These are phyloP conservation scores for Bombylius discolor DNA, from an alignment of 2,888 invertebrate species.

Conservation along the genomic window DNA sequence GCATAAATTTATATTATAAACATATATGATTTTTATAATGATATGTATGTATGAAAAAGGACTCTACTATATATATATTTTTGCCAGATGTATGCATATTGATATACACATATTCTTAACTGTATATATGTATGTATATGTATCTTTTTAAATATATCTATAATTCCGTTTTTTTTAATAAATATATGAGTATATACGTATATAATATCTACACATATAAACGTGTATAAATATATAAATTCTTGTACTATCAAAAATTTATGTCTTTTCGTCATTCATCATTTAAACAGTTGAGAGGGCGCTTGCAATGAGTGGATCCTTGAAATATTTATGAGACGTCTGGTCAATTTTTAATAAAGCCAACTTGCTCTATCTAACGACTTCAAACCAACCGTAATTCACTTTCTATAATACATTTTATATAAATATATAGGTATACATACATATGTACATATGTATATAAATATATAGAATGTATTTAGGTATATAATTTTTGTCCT, in stretches of 20 bases:
- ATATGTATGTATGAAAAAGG: too few species aligned
- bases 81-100: too few species aligned
- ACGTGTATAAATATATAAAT: constrained; percentile 10
- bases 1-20: too few species aligned
- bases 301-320: constrained; percentile 6
- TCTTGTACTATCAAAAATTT: constrained; percentile 17
- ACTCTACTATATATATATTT: too few species aligned
- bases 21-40: too few species aligned
- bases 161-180: too few species aligned
- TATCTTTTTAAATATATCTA: too few species aligned
- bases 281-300: constrained; percentile 15
- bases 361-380: constrained; percentile 17
- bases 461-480: too few species aligned
- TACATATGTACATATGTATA: not conserved
- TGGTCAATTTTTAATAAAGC: constrained; percentile 23
- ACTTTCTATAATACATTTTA: not conserved
- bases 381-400: not conserved
- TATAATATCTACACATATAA: not conserved
- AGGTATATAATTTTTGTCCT: not conserved
- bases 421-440: not conserved
- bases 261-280: constrained; percentile 18
- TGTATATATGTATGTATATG: too few species aligned
- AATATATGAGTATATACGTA: too few species aligned
- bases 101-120: too few species aligned
- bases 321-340: constrained; percentile 25